phyloP scores from a whole-genome alignment of 2,797 vertebrate genomes.

The Epinephelus malabaricus region DNA sequence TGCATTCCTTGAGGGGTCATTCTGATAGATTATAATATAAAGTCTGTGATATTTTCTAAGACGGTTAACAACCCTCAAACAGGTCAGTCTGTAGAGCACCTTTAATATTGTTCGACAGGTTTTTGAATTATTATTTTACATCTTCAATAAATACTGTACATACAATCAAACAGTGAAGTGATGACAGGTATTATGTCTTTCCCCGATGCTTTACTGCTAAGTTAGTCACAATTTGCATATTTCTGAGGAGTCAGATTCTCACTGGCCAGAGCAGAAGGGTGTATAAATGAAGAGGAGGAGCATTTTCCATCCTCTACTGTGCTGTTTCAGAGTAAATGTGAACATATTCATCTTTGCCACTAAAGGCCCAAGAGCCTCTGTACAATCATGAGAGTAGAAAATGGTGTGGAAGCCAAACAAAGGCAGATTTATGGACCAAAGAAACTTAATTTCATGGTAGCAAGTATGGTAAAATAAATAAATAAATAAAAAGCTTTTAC shows the following conservation, averaged over 20 bases:
- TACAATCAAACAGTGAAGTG: background rate
- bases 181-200: background rate
- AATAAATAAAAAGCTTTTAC: background rate
- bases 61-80: no score
- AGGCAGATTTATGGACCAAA: background rate
- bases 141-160: background rate
- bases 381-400: background rate
- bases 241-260: background rate
- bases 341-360: constrained; percentile 20
- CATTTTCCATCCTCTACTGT: background rate
- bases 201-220: background rate
- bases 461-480: background rate
- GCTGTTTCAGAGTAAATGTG: background rate
- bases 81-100: no score
- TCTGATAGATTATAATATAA: no score
- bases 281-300: background rate
- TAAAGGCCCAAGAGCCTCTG: background rate
- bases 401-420: background rate
- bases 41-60: no score
- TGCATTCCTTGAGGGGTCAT: no score
- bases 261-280: background rate
- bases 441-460: background rate
- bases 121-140: background rate
- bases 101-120: no score
- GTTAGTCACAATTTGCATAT: background rate